Evolutionary conservation across 2,113 vertebrate species (phyloP), one percentile per base, ranked within the genome.

Genomic region (Isichthys henryi): DNA sequence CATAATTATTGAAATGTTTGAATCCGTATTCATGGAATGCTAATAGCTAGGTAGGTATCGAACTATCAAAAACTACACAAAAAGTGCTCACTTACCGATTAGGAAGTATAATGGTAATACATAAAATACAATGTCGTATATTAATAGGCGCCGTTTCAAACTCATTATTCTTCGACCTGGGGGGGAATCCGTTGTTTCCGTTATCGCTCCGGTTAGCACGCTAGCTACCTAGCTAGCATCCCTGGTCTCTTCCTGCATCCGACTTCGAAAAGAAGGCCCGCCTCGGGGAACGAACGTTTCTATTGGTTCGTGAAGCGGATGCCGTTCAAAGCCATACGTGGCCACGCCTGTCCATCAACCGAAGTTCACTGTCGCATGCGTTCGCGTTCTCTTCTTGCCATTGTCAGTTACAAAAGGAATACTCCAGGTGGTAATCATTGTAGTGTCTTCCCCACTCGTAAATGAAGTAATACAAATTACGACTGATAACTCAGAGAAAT

Each of bases 191-290:
- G 50, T 87, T 43, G 19, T 58, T 66, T 88, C 56, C 10, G 53
- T 35, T 58, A 58, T 66, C 70, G 66, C 27, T 17, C 27, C 27
- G 39, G 35, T 58, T 62, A 62, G 87, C 85, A 21, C 46, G 82
- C 50, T 56, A 62, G 45, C 58, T 74, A 88, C 48, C 39, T 35
- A 77, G 46, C 5, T 56, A 58, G 5, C 52, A 27, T 89, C 74
- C 70, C 74, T 82, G 27, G 88, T 82, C 50, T 58, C 88, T 89
- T 89, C 88, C 88, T 89, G 88, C 35, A 89, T 89, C 86, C 19
- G 53, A 58, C 53, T 56, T 35, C 11, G 49, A 50, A 84, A 52
- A 77, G 82, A 62, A 83, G 35, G n/a, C 35, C 50, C 35, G 48
- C 74, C 35, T 70, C 35, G 2, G 13, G 27, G 10, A 5, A 39